A percentile compares a stretch with the other conserved stretches of the same genome.
Evolutionary conservation across 1,140 invertebrate species (phyloP).

Genomic region (Venturia canescens): DNA sequence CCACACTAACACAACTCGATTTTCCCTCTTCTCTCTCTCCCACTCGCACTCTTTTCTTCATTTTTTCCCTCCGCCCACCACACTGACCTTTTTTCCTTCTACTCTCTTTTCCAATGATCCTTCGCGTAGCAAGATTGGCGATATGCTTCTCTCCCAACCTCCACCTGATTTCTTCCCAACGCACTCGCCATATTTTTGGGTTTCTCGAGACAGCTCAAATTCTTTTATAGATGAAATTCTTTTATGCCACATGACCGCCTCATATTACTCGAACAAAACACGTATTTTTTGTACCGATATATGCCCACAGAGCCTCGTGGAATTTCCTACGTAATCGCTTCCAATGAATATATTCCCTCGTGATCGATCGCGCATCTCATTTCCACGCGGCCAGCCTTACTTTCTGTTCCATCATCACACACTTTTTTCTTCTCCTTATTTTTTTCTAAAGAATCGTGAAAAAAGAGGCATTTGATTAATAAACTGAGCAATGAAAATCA

Average conservation of each 20-base stretch:
- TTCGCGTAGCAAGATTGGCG: conserved; percentile 36
- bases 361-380: conserved; percentile 28
- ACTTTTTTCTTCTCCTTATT: not conserved
- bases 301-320: not conserved
- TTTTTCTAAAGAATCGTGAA: not conserved
- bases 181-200: not conserved
- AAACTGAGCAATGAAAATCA: not conserved
- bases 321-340: conserved; percentile 6
- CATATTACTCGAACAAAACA: not conserved
- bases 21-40: conserved; percentile 55
- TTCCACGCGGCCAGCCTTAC: not conserved
- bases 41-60: not conserved
- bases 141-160: not conserved
- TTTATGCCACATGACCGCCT: conserved; percentile 14
- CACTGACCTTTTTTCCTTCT: not conserved
- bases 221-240: conserved; percentile 22
- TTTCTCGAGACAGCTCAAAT: not conserved
- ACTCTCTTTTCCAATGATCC: conserved; percentile 29
- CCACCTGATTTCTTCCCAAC: not conserved
- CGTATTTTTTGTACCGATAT: not conserved
- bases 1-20: conserved; percentile 64
- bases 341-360: not conserved
- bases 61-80: conserved; percentile 8
- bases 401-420: too few species aligned
- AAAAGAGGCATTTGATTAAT: not conserved